phyloP scores from a whole-genome alignment of 2,797 vertebrate genomes.

The Clarias laeviceps region DNA sequence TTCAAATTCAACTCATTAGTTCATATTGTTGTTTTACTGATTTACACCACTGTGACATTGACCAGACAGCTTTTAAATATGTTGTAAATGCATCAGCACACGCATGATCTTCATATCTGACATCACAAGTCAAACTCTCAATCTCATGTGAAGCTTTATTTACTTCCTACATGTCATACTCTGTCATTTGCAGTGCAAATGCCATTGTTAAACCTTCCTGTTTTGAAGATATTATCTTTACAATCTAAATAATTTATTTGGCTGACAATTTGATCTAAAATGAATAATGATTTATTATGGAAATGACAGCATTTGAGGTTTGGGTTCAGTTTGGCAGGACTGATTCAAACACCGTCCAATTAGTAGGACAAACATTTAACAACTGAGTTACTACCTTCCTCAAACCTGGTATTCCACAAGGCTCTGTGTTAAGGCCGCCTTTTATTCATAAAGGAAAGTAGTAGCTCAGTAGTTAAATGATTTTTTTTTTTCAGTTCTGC shows the following conservation, averaged over 20 bases:
- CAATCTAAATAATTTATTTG: neutral
- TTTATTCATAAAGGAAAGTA: neutral
- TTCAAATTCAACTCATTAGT: neutral
- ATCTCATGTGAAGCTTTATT: neutral
- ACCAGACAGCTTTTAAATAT: neutral
- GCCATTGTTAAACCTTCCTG: neutral
- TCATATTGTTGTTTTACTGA: neutral
- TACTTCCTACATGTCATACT: neutral
- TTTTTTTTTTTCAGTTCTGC: neutral
- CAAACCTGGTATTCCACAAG: neutral
- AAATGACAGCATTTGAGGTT: neutral
- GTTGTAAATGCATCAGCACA: neutral
- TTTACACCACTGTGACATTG: neutral
- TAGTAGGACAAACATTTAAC: neutral
- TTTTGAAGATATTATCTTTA: neutral
- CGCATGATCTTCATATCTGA: neutral
- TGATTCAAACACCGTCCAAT: neutral
- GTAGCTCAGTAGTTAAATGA: neutral
- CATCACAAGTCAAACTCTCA: neutral
- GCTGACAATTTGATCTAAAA: neutral
- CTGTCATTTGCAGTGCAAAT: neutral
- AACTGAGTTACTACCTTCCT: neutral
- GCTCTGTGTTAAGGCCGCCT: neutral
- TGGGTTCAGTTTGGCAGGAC: neutral
- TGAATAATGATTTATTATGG: neutral